phyloP scores from a whole-genome alignment of 2,888 invertebrate genomes.

The Mantis religiosa region DNA sequence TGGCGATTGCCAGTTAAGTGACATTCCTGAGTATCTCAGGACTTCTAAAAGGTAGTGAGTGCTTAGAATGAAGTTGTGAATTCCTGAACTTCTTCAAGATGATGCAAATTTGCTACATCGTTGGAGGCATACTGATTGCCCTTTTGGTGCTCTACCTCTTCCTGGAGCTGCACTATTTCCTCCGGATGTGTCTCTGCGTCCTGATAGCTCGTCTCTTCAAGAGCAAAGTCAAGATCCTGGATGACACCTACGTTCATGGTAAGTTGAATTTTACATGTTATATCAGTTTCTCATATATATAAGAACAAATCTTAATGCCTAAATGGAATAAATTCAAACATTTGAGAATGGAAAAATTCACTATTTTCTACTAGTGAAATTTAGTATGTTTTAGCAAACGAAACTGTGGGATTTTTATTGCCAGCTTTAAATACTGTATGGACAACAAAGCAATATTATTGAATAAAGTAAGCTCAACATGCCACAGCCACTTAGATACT shows the following conservation, averaged over 20 bases:
- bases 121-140: slow-evolving; percentile 40
- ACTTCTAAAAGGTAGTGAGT: neutral
- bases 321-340: neutral
- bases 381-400: too few relatives aligned
- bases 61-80: neutral
- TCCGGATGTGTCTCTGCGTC: slow-evolving; percentile 64
- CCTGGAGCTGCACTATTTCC: slow-evolving; percentile 70
- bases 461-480: too few relatives aligned
- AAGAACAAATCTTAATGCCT: neutral
- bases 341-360: too few relatives aligned
- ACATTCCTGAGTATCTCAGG: neutral
- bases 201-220: slow-evolving; percentile 61
- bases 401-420: too few relatives aligned
- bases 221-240: slow-evolving; percentile 59
- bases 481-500: too few relatives aligned
- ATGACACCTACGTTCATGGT: slow-evolving; percentile 67
- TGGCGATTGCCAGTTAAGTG: neutral
- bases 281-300: neutral
- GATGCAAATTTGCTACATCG: slow-evolving; percentile 43
- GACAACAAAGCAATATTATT: too few relatives aligned
- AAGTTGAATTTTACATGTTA: slow-evolving; percentile 39
- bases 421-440: too few relatives aligned
- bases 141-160: slow-evolving; percentile 50
- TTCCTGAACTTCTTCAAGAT: slow-evolving; percentile 1
- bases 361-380: too few relatives aligned